Conservation (phyloP, 2,113 vertebrate species). For the Chaetops frenatus region DNA sequence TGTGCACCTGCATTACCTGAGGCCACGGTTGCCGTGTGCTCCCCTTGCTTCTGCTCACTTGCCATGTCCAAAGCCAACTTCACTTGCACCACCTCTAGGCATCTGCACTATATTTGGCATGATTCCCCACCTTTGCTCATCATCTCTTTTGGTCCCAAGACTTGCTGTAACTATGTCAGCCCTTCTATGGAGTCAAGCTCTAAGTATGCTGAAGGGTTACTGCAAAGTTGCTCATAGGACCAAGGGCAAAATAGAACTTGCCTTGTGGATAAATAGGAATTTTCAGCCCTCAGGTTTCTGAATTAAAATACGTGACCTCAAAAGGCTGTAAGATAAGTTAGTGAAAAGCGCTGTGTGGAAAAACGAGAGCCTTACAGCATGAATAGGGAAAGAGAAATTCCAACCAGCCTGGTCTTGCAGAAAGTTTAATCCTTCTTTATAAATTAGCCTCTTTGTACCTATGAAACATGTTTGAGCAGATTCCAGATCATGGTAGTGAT, state of each 20-base stretch:
- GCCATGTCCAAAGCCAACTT: not conserved
- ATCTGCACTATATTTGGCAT: not conserved
- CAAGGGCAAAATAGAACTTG: not conserved
- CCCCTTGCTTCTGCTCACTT: not conserved
- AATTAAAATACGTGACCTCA: not conserved
- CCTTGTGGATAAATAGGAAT: not conserved
- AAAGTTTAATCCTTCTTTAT: constrained; percentile 16
- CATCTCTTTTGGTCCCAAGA: not conserved
- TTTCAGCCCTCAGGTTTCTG: not conserved
- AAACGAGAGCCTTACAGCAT: not conserved
- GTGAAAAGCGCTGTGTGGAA: not conserved
- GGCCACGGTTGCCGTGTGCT: not conserved
- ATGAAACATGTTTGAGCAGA: constrained; percentile 22
- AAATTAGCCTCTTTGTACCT: constrained; percentile 31
- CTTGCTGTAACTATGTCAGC: not conserved
- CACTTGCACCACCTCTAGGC: not conserved
- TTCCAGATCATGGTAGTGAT: not conserved
- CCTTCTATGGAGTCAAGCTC: rapidly evolving
- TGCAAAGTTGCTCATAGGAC: not conserved
- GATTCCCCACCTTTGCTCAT: not conserved
- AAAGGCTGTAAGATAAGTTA: not conserved
- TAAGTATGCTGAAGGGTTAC: not conserved
- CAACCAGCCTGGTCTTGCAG: constrained; percentile 25
- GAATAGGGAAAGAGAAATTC: constrained; percentile 6
- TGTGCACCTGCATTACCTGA: not conserved